Evolutionary conservation across 2,888 invertebrate species (phyloP), one percentile per base, ranked within the genome.

Genomic region (Orchesellides sinensis): DNA sequence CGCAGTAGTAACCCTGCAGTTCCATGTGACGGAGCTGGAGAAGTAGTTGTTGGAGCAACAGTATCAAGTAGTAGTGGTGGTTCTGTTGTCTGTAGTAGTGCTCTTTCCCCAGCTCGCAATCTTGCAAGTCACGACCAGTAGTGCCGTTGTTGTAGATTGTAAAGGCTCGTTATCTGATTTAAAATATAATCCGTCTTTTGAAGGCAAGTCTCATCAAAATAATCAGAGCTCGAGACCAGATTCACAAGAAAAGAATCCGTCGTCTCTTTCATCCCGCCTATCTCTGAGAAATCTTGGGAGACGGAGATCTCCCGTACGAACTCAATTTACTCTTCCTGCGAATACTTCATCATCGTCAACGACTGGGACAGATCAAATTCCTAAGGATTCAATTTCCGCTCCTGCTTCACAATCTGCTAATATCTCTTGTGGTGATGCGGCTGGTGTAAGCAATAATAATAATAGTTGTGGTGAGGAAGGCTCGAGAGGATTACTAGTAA

Each of bases 1-100:
- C 54, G n/a, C 75, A 75, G 75, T 75, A 75, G 75, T 66, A 66
- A 75, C 45, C 66, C 75, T 56, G 75, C 66, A 47, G 74, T 75
- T 75, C 74, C 54, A 65, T 75, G 65, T 65, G 65, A 75, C 23
- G 66, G 75, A 75, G 45, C 49, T 65, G 52, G 52, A 12, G 56
- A 35, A 45, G 23, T 10, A 14, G 8, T 23, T 25, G 19, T 2
- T 23, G 59, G 25, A 17, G 21, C 2, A 27, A 8, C 14, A 8
- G 56, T 23, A 14, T 10, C n/a, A 21, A 63, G 40, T 3, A 45
- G 23, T 35, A 21, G 52, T 52, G 52, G 19, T 17, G 12, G 35
- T 10, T 3, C 40, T 32, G 21, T 70, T 23, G 14, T 56, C 27
- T 40, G 23, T 56, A 19, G 59, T 56, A 40, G n/a, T n/a, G n/a